Base-by-base conservation (phyloP, 2,797 vertebrate species). In the Ctenopoma multispine region DNA sequence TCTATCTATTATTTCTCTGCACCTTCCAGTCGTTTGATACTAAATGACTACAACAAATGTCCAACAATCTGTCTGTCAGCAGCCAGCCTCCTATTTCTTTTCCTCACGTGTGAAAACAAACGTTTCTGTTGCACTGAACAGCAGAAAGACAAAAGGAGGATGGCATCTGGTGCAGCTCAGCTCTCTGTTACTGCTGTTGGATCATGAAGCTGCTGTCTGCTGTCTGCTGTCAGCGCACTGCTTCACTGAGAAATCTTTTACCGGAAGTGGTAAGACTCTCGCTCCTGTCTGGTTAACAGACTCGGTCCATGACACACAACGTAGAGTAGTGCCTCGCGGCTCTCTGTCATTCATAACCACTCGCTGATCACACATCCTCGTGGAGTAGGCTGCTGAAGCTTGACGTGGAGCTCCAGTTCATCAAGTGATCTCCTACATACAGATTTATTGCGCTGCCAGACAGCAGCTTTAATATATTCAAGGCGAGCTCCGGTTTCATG, bases 251-350 rank as follows among this genome's bases (percentile, higher is more conserved):
- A 63, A 82, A 76, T n/a, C 58, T 50, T 29, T 60, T 47, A 65
- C 72, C 4, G 38, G 43, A 85, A 18, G 69, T 6, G 21, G 47
- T 34, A 34, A 54, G 46, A 11, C 68, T 17, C 44, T 80, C 76
- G 78, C 83, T 69, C 77, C 83, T 68, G 79, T 78, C 78, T 77
- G 67, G 15, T 83, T 70, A 64, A 77, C 77, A 51, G 50, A 56
- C 69, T 74, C 54, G 0, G 57, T n/a, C 69, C 49, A 0, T 15
- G 56, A 60, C 65, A 31, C 51, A 21, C 38, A 14, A 7, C 6
- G 2, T 1, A 17, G 57, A 15, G 72, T 23, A 5, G n/a, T 0
- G 60, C 49, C 57, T 66, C 49, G 0, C 21, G 11, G 56, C 56
- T 31, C 57, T n/a, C 69, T n/a, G 72, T 54, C 67, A 21, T 21